Percentiles rank a stretch among this genome's conserved stretches.
Evolutionary conservation across 2,888 invertebrate genomes (phyloP).

Genomic region (Drosophila dives): DNA sequence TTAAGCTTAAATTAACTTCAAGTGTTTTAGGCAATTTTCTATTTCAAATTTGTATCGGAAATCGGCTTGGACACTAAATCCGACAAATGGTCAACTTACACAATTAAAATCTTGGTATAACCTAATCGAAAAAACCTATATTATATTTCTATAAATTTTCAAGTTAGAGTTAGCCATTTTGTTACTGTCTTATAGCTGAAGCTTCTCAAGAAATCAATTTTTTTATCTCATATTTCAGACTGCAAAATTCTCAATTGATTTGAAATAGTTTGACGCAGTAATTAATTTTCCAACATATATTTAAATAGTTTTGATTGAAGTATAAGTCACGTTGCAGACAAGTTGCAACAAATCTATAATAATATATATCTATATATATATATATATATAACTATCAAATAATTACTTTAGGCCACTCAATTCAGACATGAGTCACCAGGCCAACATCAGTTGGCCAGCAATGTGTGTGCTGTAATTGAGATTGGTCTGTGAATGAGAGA

Average conservation of each 20-base stretch:
- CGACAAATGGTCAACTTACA: neutral
- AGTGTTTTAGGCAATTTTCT: neutral
- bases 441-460: neutral
- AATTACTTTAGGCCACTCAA: neutral
- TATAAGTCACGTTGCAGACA: neutral
- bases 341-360: neutral
- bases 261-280: neutral
- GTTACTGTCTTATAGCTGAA: neutral
- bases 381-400: neutral
- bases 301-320: neutral
- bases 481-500: neutral
- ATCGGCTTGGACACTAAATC: neutral
- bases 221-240: neutral
- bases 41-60: neutral
- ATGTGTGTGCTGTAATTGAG: neutral
- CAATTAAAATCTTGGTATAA: neutral
- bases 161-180: neutral
- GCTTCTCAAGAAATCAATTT: too few species aligned
- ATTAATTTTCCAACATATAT: neutral
- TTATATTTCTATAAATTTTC: neutral
- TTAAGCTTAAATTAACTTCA: neutral
- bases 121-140: neutral
- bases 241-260: neutral
- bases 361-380: neutral
- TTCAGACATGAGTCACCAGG: too few species aligned